Evolutionary conservation across 2,888 invertebrate species (phyloP).

Genomic region (Piscicola geometra): DNA sequence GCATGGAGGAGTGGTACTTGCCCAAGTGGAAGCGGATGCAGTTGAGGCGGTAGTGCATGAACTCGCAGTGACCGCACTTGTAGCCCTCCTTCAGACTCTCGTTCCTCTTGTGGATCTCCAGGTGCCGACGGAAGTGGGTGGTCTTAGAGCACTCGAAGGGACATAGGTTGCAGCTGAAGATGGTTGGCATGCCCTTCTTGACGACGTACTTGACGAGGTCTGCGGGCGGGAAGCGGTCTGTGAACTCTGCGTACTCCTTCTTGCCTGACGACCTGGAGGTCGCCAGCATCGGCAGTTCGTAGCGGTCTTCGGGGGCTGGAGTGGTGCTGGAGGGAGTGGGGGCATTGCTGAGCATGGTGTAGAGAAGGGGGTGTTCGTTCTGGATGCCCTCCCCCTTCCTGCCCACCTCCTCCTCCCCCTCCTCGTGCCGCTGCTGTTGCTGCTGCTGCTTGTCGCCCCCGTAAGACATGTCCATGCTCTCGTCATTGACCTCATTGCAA

Average conservation of each 20-base stretch:
- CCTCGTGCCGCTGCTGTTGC: too few relatives aligned
- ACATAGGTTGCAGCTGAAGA: conserved; percentile 35
- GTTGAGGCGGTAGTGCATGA: conserved; percentile 34
- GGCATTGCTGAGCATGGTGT: neutral
- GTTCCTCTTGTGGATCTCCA: conserved; percentile 36
- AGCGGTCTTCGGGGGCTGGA: neutral
- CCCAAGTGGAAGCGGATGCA: conserved; percentile 39
- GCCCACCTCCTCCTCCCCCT: neutral
- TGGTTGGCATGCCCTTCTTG: conserved; percentile 22
- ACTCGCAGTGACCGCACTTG: conserved; percentile 39
- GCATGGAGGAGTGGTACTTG: conserved; percentile 36
- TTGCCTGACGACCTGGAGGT: neutral
- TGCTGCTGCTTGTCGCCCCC: neutral
- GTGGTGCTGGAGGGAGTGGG: neutral
- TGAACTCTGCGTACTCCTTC: conserved; percentile 13
- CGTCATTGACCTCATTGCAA: neutral
- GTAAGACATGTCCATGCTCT: neutral
- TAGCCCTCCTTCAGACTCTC: conserved; percentile 38
- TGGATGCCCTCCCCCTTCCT: neutral
- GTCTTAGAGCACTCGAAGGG: conserved; percentile 35
- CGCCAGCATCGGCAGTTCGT: neutral
- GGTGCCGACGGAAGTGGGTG: conserved; percentile 36
- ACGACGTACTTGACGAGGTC: conserved; percentile 26
- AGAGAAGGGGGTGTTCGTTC: conserved; percentile 4
- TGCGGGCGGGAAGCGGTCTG: conserved; percentile 27